Evolutionary conservation across 2,888 invertebrate species (phyloP).

Genomic region (Aquatica leii): DNA sequence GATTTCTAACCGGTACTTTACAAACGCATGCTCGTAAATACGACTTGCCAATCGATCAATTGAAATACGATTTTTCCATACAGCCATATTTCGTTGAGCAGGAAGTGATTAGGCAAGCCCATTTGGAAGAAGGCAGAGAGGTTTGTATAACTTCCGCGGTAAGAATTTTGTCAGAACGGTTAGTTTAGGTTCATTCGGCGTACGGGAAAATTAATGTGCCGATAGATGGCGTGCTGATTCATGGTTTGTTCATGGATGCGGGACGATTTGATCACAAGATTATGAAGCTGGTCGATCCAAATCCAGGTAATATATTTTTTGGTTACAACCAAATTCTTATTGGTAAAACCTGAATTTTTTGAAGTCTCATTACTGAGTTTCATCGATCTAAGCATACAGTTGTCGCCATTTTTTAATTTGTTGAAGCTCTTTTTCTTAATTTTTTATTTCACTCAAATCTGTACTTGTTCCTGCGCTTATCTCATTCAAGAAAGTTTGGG

Average conservation of each 20-base stretch:
- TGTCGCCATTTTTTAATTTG: too few relatives aligned
- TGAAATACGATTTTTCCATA: slow-evolving; percentile 83
- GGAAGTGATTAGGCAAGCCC: slow-evolving; percentile 69
- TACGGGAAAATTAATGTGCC: slow-evolving; percentile 68
- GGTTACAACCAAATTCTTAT: too few relatives aligned
- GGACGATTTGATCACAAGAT: slow-evolving; percentile 79
- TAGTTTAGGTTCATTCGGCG: slow-evolving; percentile 56
- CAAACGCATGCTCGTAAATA: slow-evolving; percentile 90
- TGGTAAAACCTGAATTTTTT: too few relatives aligned
- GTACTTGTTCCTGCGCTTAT: too few relatives aligned
- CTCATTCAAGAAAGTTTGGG: too few relatives aligned
- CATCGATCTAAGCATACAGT: too few relatives aligned
- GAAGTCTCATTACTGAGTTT: too few relatives aligned
- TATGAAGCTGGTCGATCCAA: slow-evolving; percentile 78
- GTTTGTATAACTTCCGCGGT: slow-evolving; percentile 37
- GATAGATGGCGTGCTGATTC: slow-evolving; percentile 75
- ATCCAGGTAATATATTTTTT: slow-evolving; percentile 66
- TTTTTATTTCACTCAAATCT: too few relatives aligned
- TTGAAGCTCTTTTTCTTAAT: too few relatives aligned
- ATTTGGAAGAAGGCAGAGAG: slow-evolving; percentile 55
- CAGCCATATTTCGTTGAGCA: slow-evolving; percentile 67
- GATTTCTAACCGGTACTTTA: slow-evolving; percentile 87
- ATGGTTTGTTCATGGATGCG: slow-evolving; percentile 88
- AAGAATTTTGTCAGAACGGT: background rate
- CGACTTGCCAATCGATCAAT: slow-evolving; percentile 84